Evolutionary conservation across 2,113 vertebrate species (phyloP), one percentile per base, ranked within the genome.

Genomic region (Trogon surrucura): DNA sequence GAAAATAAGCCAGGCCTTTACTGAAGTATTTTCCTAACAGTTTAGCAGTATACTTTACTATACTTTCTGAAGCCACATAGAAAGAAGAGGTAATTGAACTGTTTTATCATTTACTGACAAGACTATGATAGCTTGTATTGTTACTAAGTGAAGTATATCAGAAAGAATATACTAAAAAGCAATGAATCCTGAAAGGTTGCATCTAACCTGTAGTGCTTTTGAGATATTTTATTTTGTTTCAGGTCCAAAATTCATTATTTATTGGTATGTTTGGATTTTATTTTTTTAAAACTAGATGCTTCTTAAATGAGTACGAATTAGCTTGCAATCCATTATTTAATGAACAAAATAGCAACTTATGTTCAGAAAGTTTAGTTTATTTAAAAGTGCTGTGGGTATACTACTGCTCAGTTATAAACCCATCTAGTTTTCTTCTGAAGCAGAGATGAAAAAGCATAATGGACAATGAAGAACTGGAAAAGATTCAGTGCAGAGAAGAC

Each of bases 71-170:
- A 95, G 61, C 61, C 84, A 85, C 36, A 66, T 41, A 92, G 92
- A 67, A 94, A 82, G 69, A 96, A 94, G 58, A 66, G 53, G 58
- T 94, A 98, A 98, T 95, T 97, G 85, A 95, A 83, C 83, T 86
- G 72, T 95, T 98, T 96, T 89, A 97, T 96, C 94, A 95, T 96
- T 90, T 93, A 88, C 64, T 95, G 95, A 97, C 92, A 97, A 91
- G 79, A 77, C 87, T 95, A 81, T 80, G 86, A 80, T 82, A 77
- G 60, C 26, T 85, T 88, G 72, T 41, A 88, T 88, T 47, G 77
- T 93, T 97, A 96, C 56, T 58, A 86, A 96, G 53, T 95, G 86
- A 97, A 96, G 80, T 96, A 89, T 93, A 94, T 86, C 69, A 93
- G 87, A 96, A 56, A 95, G 80, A 96, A 97, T 92, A 95, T 82